Conservation (phyloP, 2,113 vertebrate species). For the Phasianus colchicus region DNA sequence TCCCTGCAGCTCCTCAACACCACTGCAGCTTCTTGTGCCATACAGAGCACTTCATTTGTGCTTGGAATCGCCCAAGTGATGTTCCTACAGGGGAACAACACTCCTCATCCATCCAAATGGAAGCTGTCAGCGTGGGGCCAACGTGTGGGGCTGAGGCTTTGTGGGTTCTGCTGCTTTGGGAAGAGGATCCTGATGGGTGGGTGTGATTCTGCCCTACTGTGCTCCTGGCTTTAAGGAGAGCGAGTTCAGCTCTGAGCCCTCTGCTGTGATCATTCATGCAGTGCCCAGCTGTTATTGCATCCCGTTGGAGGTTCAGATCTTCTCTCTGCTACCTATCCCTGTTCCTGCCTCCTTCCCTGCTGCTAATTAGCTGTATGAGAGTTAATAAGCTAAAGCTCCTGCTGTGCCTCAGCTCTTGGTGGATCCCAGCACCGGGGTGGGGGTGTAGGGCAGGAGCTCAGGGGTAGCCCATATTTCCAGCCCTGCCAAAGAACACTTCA, state of each 20-base stretch:
- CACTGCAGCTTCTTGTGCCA: neutral
- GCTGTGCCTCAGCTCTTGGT: neutral
- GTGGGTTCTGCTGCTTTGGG: neutral
- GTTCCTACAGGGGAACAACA: neutral
- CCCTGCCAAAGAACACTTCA: neutral
- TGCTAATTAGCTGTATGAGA: rapidly evolving
- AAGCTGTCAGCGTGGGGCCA: neutral
- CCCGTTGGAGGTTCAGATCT: neutral
- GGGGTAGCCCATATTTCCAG: neutral
- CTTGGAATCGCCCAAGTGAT: neutral
- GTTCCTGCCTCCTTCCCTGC: neutral
- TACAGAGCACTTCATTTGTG: rapidly evolving
- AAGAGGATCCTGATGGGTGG: rapidly evolving
- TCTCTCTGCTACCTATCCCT: rapidly evolving
- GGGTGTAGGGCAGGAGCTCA: neutral
- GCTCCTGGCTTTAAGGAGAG: neutral
- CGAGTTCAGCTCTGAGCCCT: neutral
- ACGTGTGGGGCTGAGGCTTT: neutral
- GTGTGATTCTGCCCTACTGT: rapidly evolving
- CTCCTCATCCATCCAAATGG: neutral
- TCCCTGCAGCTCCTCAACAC: neutral
- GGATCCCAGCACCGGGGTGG: too few relatives aligned
- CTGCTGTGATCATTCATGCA: neutral
- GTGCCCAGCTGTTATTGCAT: rapidly evolving
- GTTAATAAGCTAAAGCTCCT: rapidly evolving